Evolutionary conservation across 2,888 invertebrate genomes (phyloP), one percentile per base, ranked within the genome.

Genomic region (Tipula confusa): DNA sequence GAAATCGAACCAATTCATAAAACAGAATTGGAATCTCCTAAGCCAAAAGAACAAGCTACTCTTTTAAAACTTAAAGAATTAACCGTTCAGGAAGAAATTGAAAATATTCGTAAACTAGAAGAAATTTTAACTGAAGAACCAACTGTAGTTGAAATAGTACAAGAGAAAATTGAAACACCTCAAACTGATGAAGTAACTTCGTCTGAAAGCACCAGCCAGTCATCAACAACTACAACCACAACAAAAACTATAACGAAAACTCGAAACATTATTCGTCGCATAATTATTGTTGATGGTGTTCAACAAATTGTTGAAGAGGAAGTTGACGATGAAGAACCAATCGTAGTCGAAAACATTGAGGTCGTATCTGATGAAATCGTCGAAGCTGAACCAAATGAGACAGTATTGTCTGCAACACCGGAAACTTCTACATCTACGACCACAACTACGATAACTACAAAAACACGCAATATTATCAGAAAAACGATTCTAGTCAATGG

Each of bases 271-370:
- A 94, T 96, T 83, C 92, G 95, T 83, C 93, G 93, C 85, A 92
- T 95, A 1, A 93, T 94, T 0, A 93, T 96, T 4, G 92, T 96
- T 84, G 94, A 96, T 87, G 96, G 96, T 0, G 94, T 95, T 89
- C 96, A 96, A 89, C 94, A 94, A 84, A 92, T 95, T 0, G 94
- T 94, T 6, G 96, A 96, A 89, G 96, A 96, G 90, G 89, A 96
- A 0, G 91, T 96, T 79, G 96, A 96, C 87, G 96, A 33, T 33
- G 33, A 33, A 33, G 33, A 33, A 33, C 33, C 33, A 33, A 33
- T 11, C 33, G 33, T 33, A 9, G 33, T 33, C 7, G 7, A 33
- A 33, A 33, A 33, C 33, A 9, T 33, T 33, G 33, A 33, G 11
- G 33, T 33, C 33, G 11, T 33, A 11, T 33, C 33, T 33, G 33